Percentiles rank a stretch among this genome's conserved stretches.
Conservation (phyloP, 2,888 invertebrate genomes). For the Andrena haemorrhoa region DNA sequence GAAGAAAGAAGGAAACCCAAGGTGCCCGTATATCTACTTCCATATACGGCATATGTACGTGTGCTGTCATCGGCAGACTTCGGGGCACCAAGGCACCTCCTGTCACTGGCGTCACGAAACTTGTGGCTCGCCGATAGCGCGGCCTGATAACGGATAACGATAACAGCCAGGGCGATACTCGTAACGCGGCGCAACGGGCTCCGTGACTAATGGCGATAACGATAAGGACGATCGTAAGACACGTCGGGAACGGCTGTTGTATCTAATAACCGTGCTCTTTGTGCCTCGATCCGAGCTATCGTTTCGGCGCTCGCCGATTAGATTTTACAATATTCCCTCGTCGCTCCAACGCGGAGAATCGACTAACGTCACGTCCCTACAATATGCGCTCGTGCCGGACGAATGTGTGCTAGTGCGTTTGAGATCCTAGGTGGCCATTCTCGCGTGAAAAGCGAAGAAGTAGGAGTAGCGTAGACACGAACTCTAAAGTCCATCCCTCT, state of each 20-base stretch:
- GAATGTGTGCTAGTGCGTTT: no score
- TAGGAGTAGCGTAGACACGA: no score
- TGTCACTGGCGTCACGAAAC: constrained; percentile 66
- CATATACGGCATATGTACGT: no score
- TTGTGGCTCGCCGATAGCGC: constrained; percentile 78
- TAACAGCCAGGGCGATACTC: constrained; percentile 74
- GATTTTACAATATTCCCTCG: constrained; percentile 39
- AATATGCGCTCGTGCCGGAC: background rate
- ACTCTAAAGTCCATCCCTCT: no score
- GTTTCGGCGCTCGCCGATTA: constrained; percentile 52
- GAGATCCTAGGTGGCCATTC: no score
- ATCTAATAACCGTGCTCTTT: constrained; percentile 73
- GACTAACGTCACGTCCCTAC: background rate
- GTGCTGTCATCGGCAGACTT: constrained; percentile 27
- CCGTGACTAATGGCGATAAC: constrained; percentile 83
- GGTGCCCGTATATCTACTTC: background rate
- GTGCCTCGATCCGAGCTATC: constrained; percentile 60
- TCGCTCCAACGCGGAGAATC: background rate
- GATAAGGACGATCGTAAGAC: constrained; percentile 80
- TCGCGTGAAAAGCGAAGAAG: no score
- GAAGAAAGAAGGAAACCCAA: background rate
- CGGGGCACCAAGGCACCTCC: constrained; percentile 46
- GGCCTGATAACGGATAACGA: constrained; percentile 78
- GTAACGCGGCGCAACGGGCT: constrained; percentile 75
- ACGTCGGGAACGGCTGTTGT: constrained; percentile 73